Evolutionary conservation across 2,797 vertebrate species (phyloP).

Genomic region (Acrocephalus scirpaceus): DNA sequence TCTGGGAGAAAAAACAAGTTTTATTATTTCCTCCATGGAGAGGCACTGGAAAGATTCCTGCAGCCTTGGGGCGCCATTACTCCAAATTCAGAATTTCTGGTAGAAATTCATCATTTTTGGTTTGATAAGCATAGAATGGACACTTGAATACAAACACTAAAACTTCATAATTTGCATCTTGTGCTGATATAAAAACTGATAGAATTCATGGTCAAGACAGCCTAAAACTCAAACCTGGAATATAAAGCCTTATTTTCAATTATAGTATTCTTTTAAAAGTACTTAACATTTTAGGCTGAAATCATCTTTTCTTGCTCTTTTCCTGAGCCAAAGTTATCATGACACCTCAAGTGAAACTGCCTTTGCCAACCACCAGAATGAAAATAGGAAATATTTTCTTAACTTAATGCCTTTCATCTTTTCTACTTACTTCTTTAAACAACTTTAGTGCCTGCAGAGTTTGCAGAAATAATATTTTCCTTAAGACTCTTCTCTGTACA

Average conservation of each 20-base stretch:
- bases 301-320: neutral
- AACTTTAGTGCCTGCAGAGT: neutral
- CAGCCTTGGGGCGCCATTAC: neutral
- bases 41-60: neutral
- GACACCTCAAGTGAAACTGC: neutral
- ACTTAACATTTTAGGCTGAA: neutral
- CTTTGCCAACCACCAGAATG: neutral
- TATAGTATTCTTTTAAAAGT: neutral
- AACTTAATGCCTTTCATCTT: neutral
- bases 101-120: neutral
- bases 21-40: neutral
- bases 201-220: neutral
- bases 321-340: neutral
- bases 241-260: neutral
- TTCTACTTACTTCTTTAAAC: neutral
- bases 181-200: neutral
- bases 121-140: neutral
- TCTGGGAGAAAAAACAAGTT: neutral
- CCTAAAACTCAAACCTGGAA: neutral
- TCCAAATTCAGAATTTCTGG: conserved; percentile 14
- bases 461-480: neutral
- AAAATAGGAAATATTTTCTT: neutral
- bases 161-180: neutral
- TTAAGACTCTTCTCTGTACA: neutral
- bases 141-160: neutral